phyloP scores from a whole-genome alignment of 2,113 vertebrate genomes.

The Cyrtonyx montezumae region DNA sequence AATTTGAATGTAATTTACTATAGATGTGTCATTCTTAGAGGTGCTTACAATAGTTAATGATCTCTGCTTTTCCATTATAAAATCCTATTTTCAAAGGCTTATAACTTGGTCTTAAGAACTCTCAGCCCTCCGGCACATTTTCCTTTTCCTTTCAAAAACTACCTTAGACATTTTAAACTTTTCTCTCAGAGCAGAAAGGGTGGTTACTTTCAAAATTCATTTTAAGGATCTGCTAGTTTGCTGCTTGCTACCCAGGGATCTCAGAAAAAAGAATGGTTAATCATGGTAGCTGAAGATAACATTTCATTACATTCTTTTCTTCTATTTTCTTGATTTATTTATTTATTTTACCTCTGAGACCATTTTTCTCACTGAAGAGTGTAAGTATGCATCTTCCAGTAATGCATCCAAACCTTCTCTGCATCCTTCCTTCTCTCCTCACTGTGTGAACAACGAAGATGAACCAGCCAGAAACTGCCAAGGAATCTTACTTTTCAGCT shows the following conservation, averaged over 20 bases:
- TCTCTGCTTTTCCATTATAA: conserved; percentile 69
- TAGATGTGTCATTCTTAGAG: conserved; percentile 70
- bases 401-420: neutral
- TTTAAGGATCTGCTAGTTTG: conserved; percentile 16
- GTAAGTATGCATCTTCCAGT: neutral
- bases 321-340: neutral
- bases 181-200: conserved; percentile 2
- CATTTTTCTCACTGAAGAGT: neutral
- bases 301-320: neutral
- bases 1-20: conserved; percentile 75
- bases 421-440: neutral
- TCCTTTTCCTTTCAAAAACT: conserved; percentile 31
- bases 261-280: neutral
- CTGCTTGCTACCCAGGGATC: neutral
- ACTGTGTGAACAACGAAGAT: neutral
- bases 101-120: conserved; percentile 44
- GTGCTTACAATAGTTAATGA: conserved; percentile 74
- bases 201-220: conserved; percentile 22
- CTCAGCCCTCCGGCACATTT: conserved; percentile 27
- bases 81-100: conserved; percentile 57
- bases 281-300: neutral
- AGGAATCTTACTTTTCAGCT: neutral
- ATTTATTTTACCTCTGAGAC: neutral
- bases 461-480: neutral
- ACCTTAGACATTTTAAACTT: conserved; percentile 31